Conservation (phyloP, 2,113 vertebrate species). For the Rhizomys pruinosus region DNA sequence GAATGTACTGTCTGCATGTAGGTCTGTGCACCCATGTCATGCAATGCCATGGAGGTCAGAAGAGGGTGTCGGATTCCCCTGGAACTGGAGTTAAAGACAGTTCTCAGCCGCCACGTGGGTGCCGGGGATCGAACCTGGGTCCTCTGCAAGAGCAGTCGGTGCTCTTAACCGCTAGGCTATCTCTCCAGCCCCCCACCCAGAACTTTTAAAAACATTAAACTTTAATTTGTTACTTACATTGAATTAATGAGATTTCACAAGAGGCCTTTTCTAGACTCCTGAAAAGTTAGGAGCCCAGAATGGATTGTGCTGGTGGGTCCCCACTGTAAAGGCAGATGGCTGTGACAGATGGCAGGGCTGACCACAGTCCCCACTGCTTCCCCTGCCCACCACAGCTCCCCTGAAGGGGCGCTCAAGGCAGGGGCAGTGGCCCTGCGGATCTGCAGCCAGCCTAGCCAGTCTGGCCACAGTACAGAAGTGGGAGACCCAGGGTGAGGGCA, state of each 20-base stretch:
- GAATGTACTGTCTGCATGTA: no score
- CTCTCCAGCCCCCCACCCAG: no score
- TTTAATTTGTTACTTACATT: background rate
- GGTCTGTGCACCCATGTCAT: no score
- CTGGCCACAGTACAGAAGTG: background rate
- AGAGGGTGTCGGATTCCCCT: no score
- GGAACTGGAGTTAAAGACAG: no score
- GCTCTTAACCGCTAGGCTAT: no score
- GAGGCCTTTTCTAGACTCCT: background rate
- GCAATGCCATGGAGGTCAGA: no score
- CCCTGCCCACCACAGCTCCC: background rate
- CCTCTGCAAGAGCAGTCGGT: no score
- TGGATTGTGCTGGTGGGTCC: background rate
- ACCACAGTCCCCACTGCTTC: background rate
- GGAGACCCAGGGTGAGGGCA: background rate
- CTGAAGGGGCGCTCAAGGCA: background rate
- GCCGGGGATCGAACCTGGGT: no score
- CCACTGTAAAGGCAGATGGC: background rate
- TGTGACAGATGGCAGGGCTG: background rate
- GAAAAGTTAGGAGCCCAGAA: background rate
- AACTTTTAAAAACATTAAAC: background rate
- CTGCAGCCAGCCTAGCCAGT: background rate
- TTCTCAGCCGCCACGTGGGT: no score
- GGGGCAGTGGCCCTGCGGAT: background rate
- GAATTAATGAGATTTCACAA: background rate